phyloP scores from a whole-genome alignment of 2,113 vertebrate species.

The Bubo scandiacus region DNA sequence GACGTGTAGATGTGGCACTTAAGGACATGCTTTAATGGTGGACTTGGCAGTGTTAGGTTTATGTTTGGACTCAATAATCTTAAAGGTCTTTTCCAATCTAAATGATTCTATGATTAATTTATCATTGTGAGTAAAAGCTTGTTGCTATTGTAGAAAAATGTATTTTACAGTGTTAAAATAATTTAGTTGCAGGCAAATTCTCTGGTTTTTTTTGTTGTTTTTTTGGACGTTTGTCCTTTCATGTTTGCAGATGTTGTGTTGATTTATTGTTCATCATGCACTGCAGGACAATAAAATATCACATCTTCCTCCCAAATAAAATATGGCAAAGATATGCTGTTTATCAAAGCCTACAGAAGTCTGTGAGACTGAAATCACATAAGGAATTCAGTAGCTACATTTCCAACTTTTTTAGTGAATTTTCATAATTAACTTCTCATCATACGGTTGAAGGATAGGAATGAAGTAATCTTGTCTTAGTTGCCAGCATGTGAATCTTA shows the following conservation, averaged over 20 bases:
- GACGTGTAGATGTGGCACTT: rapidly evolving
- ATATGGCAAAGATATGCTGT: background rate
- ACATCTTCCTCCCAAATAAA: background rate
- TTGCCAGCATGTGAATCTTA: background rate
- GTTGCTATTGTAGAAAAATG: background rate
- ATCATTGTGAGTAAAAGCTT: background rate
- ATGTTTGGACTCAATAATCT: background rate
- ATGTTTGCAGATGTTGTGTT: background rate
- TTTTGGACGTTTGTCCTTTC: background rate
- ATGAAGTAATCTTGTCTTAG: background rate
- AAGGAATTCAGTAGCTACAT: background rate
- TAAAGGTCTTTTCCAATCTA: background rate
- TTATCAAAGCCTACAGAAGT: background rate
- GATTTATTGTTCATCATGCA: background rate
- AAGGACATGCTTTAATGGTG: background rate
- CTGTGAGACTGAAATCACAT: background rate
- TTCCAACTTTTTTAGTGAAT: background rate
- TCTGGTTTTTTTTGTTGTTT: background rate
- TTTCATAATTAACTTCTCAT: background rate
- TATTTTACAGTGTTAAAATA: background rate
- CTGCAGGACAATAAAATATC: background rate
- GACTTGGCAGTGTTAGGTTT: background rate
- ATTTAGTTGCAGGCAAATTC: background rate
- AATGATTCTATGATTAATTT: background rate
- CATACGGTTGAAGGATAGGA: background rate